Evolutionary conservation across 2,888 invertebrate genomes (phyloP).

Genomic region (Apomyelois bistriatella): DNA sequence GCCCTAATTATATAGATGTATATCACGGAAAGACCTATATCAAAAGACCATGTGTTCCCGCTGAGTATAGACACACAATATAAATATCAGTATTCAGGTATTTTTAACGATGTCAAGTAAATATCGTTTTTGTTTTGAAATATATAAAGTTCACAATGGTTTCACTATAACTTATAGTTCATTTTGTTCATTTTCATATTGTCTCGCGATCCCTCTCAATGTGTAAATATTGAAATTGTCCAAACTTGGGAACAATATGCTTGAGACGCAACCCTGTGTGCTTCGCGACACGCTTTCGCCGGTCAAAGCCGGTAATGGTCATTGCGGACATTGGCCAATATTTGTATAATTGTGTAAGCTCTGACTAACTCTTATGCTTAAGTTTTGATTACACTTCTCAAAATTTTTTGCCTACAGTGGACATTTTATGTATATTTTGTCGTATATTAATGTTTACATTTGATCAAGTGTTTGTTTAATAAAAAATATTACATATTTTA

Average conservation of each 20-base stretch:
- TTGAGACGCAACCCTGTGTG: conserved; percentile 42
- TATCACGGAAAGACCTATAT: no score
- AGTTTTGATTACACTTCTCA: conserved; percentile 27
- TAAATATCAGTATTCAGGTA: no score
- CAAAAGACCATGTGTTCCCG: no score
- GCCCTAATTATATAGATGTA: no score
- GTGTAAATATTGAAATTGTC: conserved; percentile 35
- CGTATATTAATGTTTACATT: conserved; percentile 29
- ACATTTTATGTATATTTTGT: conserved; percentile 31
- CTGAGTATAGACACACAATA: no score
- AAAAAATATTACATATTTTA: no score
- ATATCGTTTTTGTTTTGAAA: not conserved
- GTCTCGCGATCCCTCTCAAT: conserved; percentile 31
- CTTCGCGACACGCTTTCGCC: conserved; percentile 47
- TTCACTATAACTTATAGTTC: conserved; percentile 33
- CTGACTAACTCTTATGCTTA: conserved; percentile 28
- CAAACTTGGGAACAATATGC: conserved; percentile 25
- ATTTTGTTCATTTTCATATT: conserved; percentile 41
- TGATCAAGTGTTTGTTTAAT: no score
- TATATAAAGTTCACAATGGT: conserved; percentile 34
- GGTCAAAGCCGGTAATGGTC: conserved; percentile 8
- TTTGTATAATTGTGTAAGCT: conserved; percentile 18
- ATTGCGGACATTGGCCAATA: conserved; percentile 5
- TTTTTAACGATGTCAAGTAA: no score
- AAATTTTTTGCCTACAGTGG: conserved; percentile 30